Conservation (phyloP, 2,113 vertebrate genomes). For the Vimba vimba region DNA sequence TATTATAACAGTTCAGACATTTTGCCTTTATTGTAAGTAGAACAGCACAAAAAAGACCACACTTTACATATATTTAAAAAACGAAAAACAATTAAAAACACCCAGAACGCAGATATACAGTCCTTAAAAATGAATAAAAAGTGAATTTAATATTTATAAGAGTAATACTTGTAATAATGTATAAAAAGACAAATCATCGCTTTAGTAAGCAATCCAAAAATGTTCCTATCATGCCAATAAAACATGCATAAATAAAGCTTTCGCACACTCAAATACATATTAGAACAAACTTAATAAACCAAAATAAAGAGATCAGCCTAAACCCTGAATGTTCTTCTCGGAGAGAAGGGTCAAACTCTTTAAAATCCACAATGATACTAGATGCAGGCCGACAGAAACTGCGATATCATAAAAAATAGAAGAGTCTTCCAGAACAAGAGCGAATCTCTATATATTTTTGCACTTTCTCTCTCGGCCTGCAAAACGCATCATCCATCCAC, state of each 20-base stretch:
- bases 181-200: slow-evolving; percentile 46
- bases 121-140: slow-evolving; percentile 37
- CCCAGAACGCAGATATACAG: slow-evolving; percentile 38
- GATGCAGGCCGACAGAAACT: slow-evolving; percentile 17
- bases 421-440: not conserved
- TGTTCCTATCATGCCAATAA: slow-evolving; percentile 51
- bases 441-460: not conserved
- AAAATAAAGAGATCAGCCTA: slow-evolving; percentile 39
- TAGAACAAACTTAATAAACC: slow-evolving; percentile 28
- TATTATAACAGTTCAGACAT: slow-evolving; percentile 7
- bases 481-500: not conserved
- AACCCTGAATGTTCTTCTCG: slow-evolving; percentile 46
- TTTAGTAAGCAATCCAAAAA: slow-evolving; percentile 46
- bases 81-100: not conserved
- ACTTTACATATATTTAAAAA: slow-evolving; percentile 35
- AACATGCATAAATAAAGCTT: slow-evolving; percentile 55
- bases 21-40: slow-evolving; percentile 53
- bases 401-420: not conserved
- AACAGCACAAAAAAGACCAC: slow-evolving; percentile 51
- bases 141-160: slow-evolving; percentile 43
- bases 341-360: slow-evolving; percentile 9
- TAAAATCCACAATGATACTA: not conserved
- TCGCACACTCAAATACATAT: slow-evolving; percentile 35
- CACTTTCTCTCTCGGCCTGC: not conserved
- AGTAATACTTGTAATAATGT: slow-evolving; percentile 47